Evolutionary conservation across 1,140 invertebrate species (phyloP).

Genomic region (Zaprionus capensis): DNA sequence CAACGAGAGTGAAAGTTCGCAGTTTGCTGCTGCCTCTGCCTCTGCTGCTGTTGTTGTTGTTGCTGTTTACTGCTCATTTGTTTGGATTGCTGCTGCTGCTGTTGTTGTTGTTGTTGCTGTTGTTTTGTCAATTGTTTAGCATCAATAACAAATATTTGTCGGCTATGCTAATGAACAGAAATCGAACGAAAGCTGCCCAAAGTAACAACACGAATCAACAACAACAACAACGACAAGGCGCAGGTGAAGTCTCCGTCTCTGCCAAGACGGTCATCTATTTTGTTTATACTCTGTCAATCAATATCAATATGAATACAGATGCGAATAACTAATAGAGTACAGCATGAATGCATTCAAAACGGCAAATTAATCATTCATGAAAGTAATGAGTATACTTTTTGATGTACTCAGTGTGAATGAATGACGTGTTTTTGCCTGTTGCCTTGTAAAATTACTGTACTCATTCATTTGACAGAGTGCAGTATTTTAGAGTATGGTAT

Average conservation of each 20-base stretch:
- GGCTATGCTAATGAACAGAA: conserved; percentile 70
- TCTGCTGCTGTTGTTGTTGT: conserved; percentile 19
- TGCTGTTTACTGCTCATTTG: conserved; percentile 34
- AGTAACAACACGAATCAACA: conserved; percentile 4
- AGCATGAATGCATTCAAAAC: too few species aligned
- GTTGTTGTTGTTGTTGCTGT: conserved; percentile 18
- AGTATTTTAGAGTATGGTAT: too few species aligned
- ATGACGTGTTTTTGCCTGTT: too few species aligned
- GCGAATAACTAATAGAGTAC: not conserved
- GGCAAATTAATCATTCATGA: too few species aligned
- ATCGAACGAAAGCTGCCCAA: conserved; percentile 52
- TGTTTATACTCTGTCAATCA: not conserved
- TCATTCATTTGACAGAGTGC: too few species aligned
- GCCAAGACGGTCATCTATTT: not conserved
- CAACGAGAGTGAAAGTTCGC: conserved; percentile 5
- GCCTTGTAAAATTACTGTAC: too few species aligned
- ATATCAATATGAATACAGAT: conserved; percentile 16
- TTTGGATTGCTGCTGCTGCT: conserved; percentile 34
- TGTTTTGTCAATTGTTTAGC: conserved; percentile 70
- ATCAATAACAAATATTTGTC: conserved; percentile 77
- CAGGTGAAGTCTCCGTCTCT: conserved; percentile 8
- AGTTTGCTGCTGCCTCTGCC: not conserved
- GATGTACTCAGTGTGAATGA: too few species aligned
- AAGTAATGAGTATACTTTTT: too few species aligned
- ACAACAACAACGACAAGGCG: conserved; percentile 1